A percentile compares a stretch with the other conserved stretches of the same genome.
These are phyloP conservation scores for Lordiphosa fenestrarum DNA, from an alignment of 2,888 invertebrate genomes.

Conservation along the genomic window DNA sequence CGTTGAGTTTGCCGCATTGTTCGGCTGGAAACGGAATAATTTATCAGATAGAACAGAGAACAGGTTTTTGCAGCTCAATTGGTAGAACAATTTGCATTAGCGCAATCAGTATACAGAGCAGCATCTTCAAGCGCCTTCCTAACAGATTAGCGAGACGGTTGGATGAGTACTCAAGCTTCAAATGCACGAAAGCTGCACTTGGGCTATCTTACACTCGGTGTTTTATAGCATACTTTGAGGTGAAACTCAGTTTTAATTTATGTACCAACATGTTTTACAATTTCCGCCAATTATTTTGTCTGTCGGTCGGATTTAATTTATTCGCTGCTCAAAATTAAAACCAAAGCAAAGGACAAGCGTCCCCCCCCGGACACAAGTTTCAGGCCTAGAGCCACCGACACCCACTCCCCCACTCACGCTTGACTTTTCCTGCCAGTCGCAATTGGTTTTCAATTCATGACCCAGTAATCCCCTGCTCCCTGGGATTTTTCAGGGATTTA, in stretches of 20 bases:
- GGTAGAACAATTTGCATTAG: constrained; percentile 2
- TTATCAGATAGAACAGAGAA: no score
- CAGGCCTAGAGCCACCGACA: constrained; percentile 5
- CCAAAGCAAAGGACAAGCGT: constrained; percentile 63
- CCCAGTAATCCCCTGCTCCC: constrained; percentile 72
- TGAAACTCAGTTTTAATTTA: neutral
- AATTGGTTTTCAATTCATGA: constrained; percentile 75
- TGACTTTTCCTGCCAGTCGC: constrained; percentile 74
- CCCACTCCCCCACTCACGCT: constrained; percentile 22
- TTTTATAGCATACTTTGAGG: no score
- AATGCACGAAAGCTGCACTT: neutral
- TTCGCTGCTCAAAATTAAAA: constrained; percentile 72
- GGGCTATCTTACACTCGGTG: no score
- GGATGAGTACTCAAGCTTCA: neutral
- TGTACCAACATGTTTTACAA: constrained; percentile 48
- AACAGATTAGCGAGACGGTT: neutral
- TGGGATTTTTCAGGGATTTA: constrained; percentile 76
- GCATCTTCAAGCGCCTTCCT: neutral
- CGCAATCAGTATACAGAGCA: neutral
- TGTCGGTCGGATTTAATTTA: constrained; percentile 75
- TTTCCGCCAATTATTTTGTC: constrained; percentile 72
- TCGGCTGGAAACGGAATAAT: no score
- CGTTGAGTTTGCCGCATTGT: constrained; percentile 20
- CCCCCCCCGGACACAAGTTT: constrained; percentile 41
- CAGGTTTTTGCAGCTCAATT: constrained; percentile 1